phyloP scores from a whole-genome alignment of 92 coral and sea anemone genomes.

The Palythoa heliodiscus region DNA sequence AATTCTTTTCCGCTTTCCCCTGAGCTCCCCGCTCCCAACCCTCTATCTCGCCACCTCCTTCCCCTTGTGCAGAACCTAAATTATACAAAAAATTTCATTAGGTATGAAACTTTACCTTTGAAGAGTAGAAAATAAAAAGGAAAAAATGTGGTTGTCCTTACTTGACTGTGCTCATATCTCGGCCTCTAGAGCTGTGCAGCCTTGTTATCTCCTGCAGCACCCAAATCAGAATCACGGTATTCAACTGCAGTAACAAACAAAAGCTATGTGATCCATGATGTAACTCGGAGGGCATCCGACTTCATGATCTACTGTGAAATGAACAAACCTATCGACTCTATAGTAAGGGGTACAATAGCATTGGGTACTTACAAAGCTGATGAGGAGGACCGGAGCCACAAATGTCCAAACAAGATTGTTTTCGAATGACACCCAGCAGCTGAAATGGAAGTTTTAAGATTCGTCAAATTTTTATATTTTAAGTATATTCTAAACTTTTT shows the following conservation, averaged over 20 bases:
- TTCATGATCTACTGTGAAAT: too few relatives aligned
- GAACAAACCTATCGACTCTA: too few relatives aligned
- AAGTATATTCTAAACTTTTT: neutral
- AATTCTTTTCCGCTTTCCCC: too few relatives aligned
- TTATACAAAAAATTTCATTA: too few relatives aligned
- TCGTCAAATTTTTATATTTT: neutral
- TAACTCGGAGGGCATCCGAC: too few relatives aligned
- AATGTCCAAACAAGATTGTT: conserved; percentile 73
- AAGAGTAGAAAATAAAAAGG: neutral
- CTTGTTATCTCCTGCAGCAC: conserved; percentile 84
- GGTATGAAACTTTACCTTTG: neutral
- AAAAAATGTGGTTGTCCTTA: conserved; percentile 27
- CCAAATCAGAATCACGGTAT: conserved; percentile 63
- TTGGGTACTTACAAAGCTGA: conserved; percentile 63
- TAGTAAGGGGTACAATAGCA: too few relatives aligned
- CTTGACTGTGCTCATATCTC: conserved; percentile 56
- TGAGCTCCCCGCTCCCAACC: too few relatives aligned
- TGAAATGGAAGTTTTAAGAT: conserved; percentile 5
- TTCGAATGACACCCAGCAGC: conserved; percentile 75
- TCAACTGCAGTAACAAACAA: conserved; percentile 49
- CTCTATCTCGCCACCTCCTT: too few relatives aligned
- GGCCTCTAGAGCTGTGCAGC: conserved; percentile 65
- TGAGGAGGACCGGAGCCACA: conserved; percentile 60
- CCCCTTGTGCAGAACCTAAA: too few relatives aligned
- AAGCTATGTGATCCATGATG: too few relatives aligned